Percentiles rank a stretch among this genome's conserved stretches.
Conservation (phyloP, 2,113 vertebrate genomes). For the Phyllopteryx taeniolatus region DNA sequence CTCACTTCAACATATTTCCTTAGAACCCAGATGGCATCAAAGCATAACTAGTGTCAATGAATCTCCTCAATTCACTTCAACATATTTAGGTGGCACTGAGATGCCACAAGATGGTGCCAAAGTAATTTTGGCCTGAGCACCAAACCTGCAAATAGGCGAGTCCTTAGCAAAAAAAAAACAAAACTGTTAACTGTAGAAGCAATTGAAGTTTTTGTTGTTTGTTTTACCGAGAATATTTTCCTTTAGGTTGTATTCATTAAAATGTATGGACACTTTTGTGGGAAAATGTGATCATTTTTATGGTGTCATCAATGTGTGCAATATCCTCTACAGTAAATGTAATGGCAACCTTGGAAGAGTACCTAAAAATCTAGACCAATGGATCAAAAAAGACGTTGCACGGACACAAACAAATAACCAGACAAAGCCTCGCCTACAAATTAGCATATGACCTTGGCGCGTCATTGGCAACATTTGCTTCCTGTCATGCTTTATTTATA, state of each 20-base stretch:
- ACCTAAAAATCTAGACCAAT: not conserved
- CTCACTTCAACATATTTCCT: too few relatives aligned
- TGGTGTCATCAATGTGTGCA: not conserved
- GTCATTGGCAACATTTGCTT: not conserved
- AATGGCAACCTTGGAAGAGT: not conserved
- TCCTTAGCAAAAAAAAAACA: too few relatives aligned
- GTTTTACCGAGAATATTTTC: not conserved
- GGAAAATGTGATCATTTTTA: not conserved
- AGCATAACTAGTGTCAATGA: too few relatives aligned
- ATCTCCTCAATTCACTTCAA: too few relatives aligned
- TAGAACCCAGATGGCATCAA: too few relatives aligned
- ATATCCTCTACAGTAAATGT: not conserved
- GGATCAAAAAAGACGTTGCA: not conserved
- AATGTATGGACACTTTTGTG: too few relatives aligned
- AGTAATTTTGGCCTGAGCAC: too few relatives aligned
- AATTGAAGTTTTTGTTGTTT: not conserved
- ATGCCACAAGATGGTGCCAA: too few relatives aligned
- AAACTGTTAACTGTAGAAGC: not conserved
- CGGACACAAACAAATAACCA: not conserved
- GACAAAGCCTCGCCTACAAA: not conserved
- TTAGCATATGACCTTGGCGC: not conserved
- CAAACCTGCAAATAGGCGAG: too few relatives aligned
- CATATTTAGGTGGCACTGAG: too few relatives aligned
- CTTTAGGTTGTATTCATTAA: too few relatives aligned
- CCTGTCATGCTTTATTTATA: not conserved